Evolutionary conservation across 1,140 invertebrate species (phyloP).

Genomic region (Meteorus sp.): DNA sequence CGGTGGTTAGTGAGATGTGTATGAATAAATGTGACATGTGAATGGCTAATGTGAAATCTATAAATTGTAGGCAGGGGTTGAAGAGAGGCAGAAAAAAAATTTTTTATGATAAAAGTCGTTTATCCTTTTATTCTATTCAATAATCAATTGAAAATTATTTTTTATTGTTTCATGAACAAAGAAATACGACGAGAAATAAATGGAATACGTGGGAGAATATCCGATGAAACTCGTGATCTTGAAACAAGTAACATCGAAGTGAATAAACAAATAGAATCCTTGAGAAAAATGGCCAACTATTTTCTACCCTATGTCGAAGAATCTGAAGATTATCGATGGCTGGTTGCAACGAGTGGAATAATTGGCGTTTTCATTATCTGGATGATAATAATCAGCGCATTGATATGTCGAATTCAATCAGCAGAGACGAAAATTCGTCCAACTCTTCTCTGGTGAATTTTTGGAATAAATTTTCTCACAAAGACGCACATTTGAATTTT

Average conservation of each 20-base stretch:
- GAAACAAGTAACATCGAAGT: constrained; percentile 49
- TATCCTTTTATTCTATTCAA: neutral
- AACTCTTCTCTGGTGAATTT: constrained; percentile 57
- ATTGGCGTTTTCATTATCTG: constrained; percentile 53
- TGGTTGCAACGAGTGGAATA: constrained; percentile 35
- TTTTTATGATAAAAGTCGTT: too few species aligned
- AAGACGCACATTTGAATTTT: neutral
- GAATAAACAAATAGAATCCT: constrained; percentile 47
- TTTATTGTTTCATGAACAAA: neutral
- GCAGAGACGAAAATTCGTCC: constrained; percentile 60
- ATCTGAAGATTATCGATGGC: constrained; percentile 54
- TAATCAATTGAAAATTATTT: neutral
- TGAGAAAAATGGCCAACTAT: constrained; percentile 39
- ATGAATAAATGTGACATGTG: too few species aligned
- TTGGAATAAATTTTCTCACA: constrained; percentile 1
- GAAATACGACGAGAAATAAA: constrained; percentile 53
- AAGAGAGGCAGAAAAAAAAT: too few species aligned
- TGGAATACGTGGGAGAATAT: constrained; percentile 45
- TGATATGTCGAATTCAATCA: constrained; percentile 62
- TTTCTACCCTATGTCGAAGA: constrained; percentile 42
- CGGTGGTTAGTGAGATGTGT: too few species aligned
- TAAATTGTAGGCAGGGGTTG: too few species aligned
- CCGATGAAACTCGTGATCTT: constrained; percentile 49
- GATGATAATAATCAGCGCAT: constrained; percentile 55
- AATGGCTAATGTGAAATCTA: too few species aligned